Conservation (phyloP, 2,113 vertebrate species). For the Perognathus longimembris region DNA sequence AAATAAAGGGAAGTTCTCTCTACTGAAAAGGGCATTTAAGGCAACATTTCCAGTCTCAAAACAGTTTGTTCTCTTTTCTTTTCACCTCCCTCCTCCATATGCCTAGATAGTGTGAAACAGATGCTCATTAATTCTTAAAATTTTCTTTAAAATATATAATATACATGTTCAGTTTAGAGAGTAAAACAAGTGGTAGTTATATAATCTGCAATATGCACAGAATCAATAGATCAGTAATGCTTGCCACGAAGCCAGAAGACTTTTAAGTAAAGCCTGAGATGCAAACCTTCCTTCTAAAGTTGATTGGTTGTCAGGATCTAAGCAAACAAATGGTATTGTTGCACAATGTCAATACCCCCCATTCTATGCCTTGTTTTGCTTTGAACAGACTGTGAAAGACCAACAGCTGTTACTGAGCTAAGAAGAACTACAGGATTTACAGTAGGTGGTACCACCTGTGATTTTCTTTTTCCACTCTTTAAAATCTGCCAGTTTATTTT, state of each 20-base stretch:
- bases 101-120: slow-evolving; percentile 65
- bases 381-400: slow-evolving; percentile 72
- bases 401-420: slow-evolving; percentile 76
- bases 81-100: slow-evolving; percentile 67
- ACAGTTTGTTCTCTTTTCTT: slow-evolving; percentile 62
- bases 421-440: slow-evolving; percentile 72
- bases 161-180: slow-evolving; percentile 44
- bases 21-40: slow-evolving; percentile 62
- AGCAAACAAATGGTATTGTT: slow-evolving; percentile 66
- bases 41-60: slow-evolving; percentile 57
- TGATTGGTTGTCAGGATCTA: slow-evolving; percentile 54
- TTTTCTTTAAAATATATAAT: slow-evolving; percentile 62
- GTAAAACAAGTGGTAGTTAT: slow-evolving; percentile 58
- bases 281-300: slow-evolving; percentile 22
- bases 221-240: slow-evolving; percentile 51
- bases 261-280: slow-evolving; percentile 44
- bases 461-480: slow-evolving; percentile 62
- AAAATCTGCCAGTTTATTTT: slow-evolving; percentile 59
- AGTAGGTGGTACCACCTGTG: slow-evolving; percentile 75
- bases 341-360: slow-evolving; percentile 51
- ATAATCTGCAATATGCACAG: slow-evolving; percentile 34
- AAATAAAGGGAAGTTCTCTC: not conserved
- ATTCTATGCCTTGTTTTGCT: slow-evolving; percentile 72
- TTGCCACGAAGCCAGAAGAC: not conserved
- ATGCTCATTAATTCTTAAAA: slow-evolving; percentile 79